Evolutionary conservation across 1,140 invertebrate species (phyloP), one percentile per base, ranked within the genome.

Genomic region (Spodoptera litura): DNA sequence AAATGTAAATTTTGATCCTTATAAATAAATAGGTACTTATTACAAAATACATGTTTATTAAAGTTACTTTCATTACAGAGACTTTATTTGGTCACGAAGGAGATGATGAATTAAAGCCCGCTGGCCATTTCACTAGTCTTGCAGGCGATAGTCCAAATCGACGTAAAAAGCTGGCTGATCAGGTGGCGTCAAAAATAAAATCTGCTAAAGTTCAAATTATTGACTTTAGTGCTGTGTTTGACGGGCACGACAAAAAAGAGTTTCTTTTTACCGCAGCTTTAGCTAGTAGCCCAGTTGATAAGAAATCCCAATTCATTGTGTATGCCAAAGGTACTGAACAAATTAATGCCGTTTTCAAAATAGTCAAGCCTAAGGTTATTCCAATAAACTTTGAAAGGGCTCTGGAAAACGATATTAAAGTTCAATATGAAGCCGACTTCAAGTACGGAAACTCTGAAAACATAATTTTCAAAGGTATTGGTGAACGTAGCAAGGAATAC

Each of bases 211-310:
- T 93, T 58, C 13, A 78, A 5, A 93, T 95, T 2, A 4, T 95
- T 4, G 96, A 96, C 80, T 13, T 96, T 1, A 90, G 93, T 31
- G 82, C 95, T 3, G 77, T 94, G 73, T 95, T 96, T 59, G 87
- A 94, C 44, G 95, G 95, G 11, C 80, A 93, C 13, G 84, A 94
- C 12, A 94, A 94, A n/a, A 81, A 87, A 51, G 81, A 95, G 61
- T 95, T 95, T 76, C 83, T 91, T 8, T 64, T 95, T 0, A 96
- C 96, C 0, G 79, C 91, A 2, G 96, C 95, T 61, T 77, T 89
- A n/a, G 95, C 94, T n/a, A 80, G 83, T 0, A 96, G 96, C 80
- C 86, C 89, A 6, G 93, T 95, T 4, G 95, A 96, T 78, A 83
- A 92, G 0, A 96, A 95, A 78, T 87, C 89, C 2, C 95, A 95